Evolutionary conservation across 1,140 invertebrate genomes (phyloP).

Genomic region (Apocrypta bakeri): DNA sequence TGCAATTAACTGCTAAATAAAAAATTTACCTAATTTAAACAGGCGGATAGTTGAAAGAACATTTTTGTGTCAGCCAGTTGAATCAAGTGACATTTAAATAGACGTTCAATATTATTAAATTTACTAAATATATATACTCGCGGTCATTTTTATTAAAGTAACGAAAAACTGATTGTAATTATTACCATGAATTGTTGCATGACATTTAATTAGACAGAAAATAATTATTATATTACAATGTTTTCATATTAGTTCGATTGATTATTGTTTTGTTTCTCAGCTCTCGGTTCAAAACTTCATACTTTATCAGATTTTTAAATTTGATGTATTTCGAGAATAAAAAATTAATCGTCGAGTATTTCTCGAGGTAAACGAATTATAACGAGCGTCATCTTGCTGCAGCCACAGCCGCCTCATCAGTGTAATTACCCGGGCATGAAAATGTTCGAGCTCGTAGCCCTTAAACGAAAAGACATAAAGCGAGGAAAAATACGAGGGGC

Average conservation of each 20-base stretch:
- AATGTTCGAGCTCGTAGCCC: background rate
- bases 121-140: background rate
- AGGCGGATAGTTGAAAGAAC: too few species aligned
- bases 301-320: too few species aligned
- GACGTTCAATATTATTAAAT: background rate
- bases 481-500: background rate
- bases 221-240: too few species aligned
- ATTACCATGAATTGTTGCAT: constrained; percentile 23
- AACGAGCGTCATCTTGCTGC: too few species aligned
- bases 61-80: background rate
- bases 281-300: too few species aligned
- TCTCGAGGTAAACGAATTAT: too few species aligned
- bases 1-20: too few species aligned
- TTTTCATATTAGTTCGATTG: background rate
- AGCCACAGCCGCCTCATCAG: background rate
- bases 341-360: too few species aligned
- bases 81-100: constrained; percentile 15
- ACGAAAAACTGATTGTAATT: constrained; percentile 51
- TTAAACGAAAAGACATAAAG: background rate
- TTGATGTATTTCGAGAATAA: too few species aligned
- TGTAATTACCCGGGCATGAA: constrained; percentile 24
- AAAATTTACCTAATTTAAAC: too few species aligned
- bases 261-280: background rate
- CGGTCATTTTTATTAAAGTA: background rate
- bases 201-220: constrained; percentile 41